Evolutionary conservation across 2,113 vertebrate genomes (phyloP).

Genomic region (Acanthisitta chloris): DNA sequence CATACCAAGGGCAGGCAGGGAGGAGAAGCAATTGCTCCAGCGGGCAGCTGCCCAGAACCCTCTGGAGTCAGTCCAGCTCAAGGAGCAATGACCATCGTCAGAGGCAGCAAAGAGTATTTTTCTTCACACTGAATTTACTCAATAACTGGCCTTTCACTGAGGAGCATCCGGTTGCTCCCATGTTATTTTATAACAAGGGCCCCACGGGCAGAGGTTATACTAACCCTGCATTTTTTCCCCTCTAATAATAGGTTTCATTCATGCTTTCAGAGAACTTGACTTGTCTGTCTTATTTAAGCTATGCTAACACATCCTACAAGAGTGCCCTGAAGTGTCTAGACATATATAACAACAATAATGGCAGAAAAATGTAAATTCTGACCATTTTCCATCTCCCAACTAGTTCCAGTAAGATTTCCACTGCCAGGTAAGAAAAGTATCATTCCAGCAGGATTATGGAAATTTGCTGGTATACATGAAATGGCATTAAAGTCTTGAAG

Average conservation of each 20-base stretch:
- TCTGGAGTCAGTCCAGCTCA: background rate
- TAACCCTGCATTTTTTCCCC: background rate
- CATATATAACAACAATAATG: background rate
- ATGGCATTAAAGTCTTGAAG: background rate
- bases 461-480: background rate
- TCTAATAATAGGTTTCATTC: conserved; percentile 27
- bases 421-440: background rate
- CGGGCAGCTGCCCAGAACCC: background rate
- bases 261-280: background rate
- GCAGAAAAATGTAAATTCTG: background rate
- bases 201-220: background rate
- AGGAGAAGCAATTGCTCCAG: background rate
- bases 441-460: background rate
- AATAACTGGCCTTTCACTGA: background rate
- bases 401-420: background rate
- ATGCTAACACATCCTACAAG: background rate
- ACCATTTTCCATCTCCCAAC: background rate
- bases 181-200: background rate
- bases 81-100: background rate
- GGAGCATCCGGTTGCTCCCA: background rate
- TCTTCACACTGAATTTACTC: background rate
- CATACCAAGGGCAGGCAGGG: accelerated
- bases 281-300: background rate
- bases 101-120: background rate
- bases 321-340: background rate